A percentile compares a stretch with the other conserved stretches of the same genome.
Evolutionary conservation across 2,113 vertebrate genomes (phyloP).

Genomic region (Cheirogaleus medius): DNA sequence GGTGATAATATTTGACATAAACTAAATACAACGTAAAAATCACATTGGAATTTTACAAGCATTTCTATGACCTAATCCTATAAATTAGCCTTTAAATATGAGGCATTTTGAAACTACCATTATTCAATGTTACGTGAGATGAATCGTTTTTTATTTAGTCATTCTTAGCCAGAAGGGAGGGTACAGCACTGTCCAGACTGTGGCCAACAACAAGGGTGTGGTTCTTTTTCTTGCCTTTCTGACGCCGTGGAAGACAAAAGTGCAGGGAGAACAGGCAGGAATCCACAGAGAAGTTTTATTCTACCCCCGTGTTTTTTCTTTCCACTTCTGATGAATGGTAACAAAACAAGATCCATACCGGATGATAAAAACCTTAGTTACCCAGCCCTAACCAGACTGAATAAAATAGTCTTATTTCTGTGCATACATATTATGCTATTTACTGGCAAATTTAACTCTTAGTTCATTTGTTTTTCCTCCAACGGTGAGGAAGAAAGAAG

Average conservation of each 20-base stretch:
- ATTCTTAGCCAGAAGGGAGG: slow-evolving; percentile 4
- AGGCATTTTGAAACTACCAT: slow-evolving; percentile 57
- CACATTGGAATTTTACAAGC: slow-evolving; percentile 47
- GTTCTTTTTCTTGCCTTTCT: neutral
- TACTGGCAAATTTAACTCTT: slow-evolving; percentile 47
- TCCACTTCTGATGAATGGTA: neutral
- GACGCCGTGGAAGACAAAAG: neutral
- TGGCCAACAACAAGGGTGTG: neutral
- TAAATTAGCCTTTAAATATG: slow-evolving; percentile 50
- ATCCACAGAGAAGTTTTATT: neutral
- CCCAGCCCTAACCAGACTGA: neutral
- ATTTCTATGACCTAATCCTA: slow-evolving; percentile 57
- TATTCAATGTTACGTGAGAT: slow-evolving; percentile 49
- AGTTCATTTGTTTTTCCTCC: slow-evolving; percentile 10
- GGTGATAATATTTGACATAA: neutral
- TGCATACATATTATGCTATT: neutral
- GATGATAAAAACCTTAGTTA: neutral
- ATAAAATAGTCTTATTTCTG: neutral
- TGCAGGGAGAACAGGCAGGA: neutral
- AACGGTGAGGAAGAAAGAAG: neutral
- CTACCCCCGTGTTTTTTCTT: neutral
- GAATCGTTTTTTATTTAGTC: slow-evolving; percentile 2
- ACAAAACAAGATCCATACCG: neutral
- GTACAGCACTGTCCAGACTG: neutral
- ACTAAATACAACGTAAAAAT: neutral